These are phyloP conservation scores for Eulemur rubriventer DNA, from an alignment of 2,797 vertebrate genomes.

Conservation along the genomic window DNA sequence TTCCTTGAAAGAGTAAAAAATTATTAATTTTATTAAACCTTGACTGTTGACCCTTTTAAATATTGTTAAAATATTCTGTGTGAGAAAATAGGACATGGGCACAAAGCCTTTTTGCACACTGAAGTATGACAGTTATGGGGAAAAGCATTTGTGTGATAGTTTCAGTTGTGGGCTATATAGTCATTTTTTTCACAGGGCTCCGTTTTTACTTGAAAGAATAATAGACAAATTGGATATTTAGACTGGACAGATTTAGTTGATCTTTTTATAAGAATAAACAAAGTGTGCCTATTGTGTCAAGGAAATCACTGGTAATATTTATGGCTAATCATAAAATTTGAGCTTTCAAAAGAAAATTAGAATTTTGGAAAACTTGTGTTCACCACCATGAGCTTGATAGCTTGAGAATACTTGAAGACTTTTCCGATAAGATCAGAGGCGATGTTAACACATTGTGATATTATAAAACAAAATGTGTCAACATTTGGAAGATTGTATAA, in stretches of 20 bases:
- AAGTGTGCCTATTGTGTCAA: background rate
- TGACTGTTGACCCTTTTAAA: background rate
- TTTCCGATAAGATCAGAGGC: background rate
- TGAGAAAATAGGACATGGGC: background rate
- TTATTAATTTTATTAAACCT: background rate
- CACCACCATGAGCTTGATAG: background rate
- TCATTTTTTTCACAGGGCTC: background rate
- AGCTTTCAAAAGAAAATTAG: conserved; percentile 45
- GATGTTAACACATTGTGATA: background rate
- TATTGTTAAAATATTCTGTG: background rate
- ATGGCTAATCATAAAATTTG: background rate
- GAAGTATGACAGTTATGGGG: background rate
- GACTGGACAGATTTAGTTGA: background rate
- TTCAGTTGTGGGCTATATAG: background rate
- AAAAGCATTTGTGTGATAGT: background rate
- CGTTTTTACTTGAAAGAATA: background rate
- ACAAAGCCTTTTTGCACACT: background rate
- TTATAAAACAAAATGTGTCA: background rate
- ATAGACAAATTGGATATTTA: background rate
- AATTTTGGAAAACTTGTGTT: conserved; percentile 18
- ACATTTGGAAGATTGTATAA: background rate
- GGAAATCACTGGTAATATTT: background rate
- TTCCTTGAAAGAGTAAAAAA: background rate
- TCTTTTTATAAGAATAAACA: background rate
- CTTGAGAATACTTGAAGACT: background rate